Evolutionary conservation across 2,113 vertebrate genomes (phyloP).

Genomic region (Chroicocephalus ridibundus): DNA sequence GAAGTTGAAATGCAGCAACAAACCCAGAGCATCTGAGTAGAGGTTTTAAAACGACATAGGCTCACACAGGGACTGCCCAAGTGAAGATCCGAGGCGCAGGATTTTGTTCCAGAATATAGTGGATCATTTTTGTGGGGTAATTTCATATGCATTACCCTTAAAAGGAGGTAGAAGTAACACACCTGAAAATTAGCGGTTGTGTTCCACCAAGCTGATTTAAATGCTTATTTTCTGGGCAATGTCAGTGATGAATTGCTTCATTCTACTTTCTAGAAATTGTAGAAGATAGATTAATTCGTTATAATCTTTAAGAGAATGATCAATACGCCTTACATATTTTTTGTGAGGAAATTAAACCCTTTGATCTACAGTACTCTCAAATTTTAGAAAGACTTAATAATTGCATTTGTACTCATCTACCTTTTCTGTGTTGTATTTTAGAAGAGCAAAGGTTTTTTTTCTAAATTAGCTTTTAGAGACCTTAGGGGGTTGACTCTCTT

Average conservation of each 20-base stretch:
- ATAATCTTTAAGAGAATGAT: neutral
- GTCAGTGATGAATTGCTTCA: neutral
- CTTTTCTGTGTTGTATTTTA: neutral
- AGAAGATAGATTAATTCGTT: neutral
- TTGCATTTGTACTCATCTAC: neutral
- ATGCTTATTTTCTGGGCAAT: neutral
- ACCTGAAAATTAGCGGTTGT: neutral
- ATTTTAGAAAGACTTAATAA: neutral
- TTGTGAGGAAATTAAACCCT: neutral
- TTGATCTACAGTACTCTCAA: neutral
- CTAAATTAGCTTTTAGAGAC: neutral
- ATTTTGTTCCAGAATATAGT: neutral
- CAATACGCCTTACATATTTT: neutral
- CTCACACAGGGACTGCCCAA: neutral
- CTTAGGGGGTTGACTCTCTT: neutral
- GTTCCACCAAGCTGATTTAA: neutral
- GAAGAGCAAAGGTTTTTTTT: neutral
- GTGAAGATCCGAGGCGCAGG: neutral
- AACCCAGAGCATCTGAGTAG: neutral
- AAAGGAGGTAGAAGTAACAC: neutral
- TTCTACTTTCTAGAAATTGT: neutral
- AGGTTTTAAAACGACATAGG: neutral
- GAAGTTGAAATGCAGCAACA: neutral
- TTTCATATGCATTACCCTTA: neutral
- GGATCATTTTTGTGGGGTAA: neutral